These are phyloP conservation scores for Hyaena hyaena DNA, from an alignment of 2,113 vertebrate genomes.

Conservation along the genomic window DNA sequence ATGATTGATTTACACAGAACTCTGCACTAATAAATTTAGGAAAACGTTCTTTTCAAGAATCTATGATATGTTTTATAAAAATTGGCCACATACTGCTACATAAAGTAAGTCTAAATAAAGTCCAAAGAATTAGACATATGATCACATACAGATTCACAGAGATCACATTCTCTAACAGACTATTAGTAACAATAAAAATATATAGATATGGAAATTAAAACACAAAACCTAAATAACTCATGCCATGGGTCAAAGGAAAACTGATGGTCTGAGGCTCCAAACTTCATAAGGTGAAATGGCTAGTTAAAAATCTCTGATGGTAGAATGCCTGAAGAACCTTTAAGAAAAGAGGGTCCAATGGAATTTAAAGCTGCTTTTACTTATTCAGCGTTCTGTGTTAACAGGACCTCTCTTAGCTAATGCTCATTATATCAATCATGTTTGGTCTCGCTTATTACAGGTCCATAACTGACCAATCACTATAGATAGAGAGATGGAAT, in stretches of 20 bases:
- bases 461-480: neutral
- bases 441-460: neutral
- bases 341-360: neutral
- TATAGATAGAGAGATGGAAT: neutral
- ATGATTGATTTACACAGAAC: neutral
- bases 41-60: constrained; percentile 5
- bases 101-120: neutral
- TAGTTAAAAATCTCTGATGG: neutral
- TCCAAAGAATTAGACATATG: neutral
- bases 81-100: neutral
- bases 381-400: neutral
- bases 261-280: neutral
- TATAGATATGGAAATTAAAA: neutral
- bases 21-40: neutral
- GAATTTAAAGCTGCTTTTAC: neutral
- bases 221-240: neutral
- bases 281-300: neutral
- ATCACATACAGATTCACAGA: neutral
- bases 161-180: neutral
- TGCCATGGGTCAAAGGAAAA: neutral
- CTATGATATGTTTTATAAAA: neutral
- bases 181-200: neutral
- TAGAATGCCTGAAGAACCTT: neutral
- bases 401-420: neutral
- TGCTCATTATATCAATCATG: neutral